Conservation (phyloP, 2,797 vertebrate genomes). For the Rhinichthys osculus region DNA sequence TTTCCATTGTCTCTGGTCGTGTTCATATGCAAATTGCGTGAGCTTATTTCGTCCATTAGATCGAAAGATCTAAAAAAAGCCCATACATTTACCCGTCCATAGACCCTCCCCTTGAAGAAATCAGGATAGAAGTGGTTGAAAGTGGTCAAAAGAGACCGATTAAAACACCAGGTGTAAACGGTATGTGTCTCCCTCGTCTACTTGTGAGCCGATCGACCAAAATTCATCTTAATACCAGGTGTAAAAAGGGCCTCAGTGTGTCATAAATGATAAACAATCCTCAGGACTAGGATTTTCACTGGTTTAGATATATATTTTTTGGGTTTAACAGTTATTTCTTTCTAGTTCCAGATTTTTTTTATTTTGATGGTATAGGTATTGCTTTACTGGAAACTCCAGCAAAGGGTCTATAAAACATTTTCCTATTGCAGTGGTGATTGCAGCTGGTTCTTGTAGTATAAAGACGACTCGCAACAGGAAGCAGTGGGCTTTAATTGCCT, state of each 20-base stretch:
- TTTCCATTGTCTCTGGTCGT: no score
- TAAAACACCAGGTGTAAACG: no score
- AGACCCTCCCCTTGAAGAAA: no score
- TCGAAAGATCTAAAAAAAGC: no score
- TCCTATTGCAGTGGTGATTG: constrained; percentile 30
- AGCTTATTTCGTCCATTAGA: no score
- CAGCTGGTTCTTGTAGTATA: constrained; percentile 59
- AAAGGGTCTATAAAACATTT: constrained; percentile 60
- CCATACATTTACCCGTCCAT: no score
- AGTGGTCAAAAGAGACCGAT: no score
- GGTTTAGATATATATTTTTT: background rate
- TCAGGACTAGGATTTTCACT: background rate
- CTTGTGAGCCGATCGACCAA: no score
- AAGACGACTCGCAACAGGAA: constrained; percentile 64
- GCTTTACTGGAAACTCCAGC: constrained; percentile 22
- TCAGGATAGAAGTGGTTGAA: no score
- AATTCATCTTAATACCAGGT: no score
- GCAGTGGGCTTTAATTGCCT: constrained; percentile 75
- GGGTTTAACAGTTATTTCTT: background rate
- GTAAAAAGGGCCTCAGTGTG: background rate
- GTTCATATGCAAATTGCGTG: no score
- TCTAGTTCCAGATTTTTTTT: background rate
- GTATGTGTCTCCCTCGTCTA: no score
- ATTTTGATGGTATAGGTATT: background rate
- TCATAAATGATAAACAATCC: background rate